Evolutionary conservation across 2,113 vertebrate species (phyloP), one percentile per base, ranked within the genome.

Genomic region (Ageneiosus marmoratus): DNA sequence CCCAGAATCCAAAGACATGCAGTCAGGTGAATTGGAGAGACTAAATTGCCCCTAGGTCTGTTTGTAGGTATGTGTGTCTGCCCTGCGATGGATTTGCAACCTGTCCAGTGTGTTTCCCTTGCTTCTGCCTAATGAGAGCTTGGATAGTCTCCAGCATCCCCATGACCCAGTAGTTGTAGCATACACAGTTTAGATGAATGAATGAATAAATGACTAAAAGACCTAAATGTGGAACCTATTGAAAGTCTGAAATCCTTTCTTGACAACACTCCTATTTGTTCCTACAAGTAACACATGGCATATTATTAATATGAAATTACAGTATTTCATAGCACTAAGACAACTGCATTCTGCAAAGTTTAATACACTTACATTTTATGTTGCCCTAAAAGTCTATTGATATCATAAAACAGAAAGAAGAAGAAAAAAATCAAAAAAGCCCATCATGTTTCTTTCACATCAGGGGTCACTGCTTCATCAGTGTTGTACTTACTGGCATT

Each of bases 391-490:
- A 48, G 27, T 41, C 46, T 50, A 72, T 78, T 48, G 58, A 20
- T 56, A 16, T 6, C 46, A 85, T 67, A 37, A 67, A 67, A 63
- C 18, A 53, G 32, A 58, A 44, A 70, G 81, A 48, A 84, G 67
- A 83, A 88, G 77, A 81, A 88, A 41, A 87, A 86, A 77, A 82
- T 73, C 63, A 77, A 65, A 44, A 41, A 84, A 86, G 50, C 80
- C 73, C 83, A 69, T 83, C 50, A 75, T 77, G 78, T 77, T 86
- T 32, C 37, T 82, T 62, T 84, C 58, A 74, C 12, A 67, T 44
- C 62, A 53, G 62, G 77, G 72, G 55, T 83, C 62, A 27, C 44
- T 77, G 44, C 72, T 81, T 87, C 78, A 83, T 84, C 78, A 41
- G 55, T 44, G 29, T 56, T 83, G 77, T 79, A 50, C 62, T 77